Conservation (phyloP, 2,113 vertebrate species). For the Lethenteron camtschaticum region DNA sequence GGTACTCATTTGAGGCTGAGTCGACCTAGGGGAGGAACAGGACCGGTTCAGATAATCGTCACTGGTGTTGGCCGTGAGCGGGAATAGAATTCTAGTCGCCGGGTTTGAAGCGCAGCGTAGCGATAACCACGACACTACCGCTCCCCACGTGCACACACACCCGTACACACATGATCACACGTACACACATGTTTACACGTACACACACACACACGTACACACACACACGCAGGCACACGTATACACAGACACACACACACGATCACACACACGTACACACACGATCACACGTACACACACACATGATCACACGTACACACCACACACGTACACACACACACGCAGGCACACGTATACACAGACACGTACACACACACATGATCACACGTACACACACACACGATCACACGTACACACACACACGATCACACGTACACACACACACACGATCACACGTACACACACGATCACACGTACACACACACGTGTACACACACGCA, state of each 20-base stretch:
- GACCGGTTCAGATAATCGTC: too few species aligned
- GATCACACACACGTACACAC: background rate
- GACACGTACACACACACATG: background rate
- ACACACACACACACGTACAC: background rate
- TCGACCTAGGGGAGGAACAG: too few species aligned
- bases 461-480: background rate
- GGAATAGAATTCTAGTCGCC: too few species aligned
- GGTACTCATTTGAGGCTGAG: too few species aligned
- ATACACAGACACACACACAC: background rate
- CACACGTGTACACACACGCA: background rate
- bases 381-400: background rate
- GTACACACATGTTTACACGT: background rate
- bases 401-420: background rate
- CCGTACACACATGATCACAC: background rate
- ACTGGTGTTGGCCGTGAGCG: too few species aligned
- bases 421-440: background rate
- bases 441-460: background rate
- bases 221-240: background rate
- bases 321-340: background rate
- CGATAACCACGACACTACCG: too few species aligned
- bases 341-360: background rate
- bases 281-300: background rate
- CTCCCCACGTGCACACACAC: background rate
- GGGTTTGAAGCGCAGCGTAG: too few species aligned
- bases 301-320: background rate